Evolutionary conservation across 2,888 invertebrate species (phyloP), one percentile per base, ranked within the genome.

Genomic region (Notodromas monacha): DNA sequence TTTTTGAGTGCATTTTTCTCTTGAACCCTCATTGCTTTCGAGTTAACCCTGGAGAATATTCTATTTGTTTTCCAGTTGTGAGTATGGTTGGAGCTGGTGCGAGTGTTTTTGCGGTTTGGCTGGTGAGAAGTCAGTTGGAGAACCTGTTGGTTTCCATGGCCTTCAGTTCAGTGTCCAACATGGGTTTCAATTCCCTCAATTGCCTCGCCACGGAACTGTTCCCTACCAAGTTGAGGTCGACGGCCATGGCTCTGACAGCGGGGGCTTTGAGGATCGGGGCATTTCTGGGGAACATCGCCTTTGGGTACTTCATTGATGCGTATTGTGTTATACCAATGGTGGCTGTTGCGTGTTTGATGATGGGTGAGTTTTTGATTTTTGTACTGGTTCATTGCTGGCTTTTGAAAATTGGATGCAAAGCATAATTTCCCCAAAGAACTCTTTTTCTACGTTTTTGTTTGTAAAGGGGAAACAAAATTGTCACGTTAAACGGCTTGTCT

Each of bases 251-350:
- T 26, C 62, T 79, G 35, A 74, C 74, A 1, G 74, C 76, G 66
- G 74, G 74, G 26, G 68, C 77, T 13, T 76, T 74, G 14, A 62
- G 81, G 33, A 55, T 81, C 35, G 81, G 77, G 38, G 79, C 81
- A 39, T 79, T 81, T 44, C 61, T 67, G 38, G 74, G 73, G 32
- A 73, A 73, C 51, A 62, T 79, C 40, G 70, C 76, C 34, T 81
- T 84, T 42, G 81, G 81, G 15, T 63, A 68, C 36, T 55, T 84
- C 32, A 55, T 81, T 39, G 77, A 79, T 52, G 55, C 65, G 39
- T 72, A 73, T 51, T 84, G 81, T 54, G 74, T 76, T 21, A 69
- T 79, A 36, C 81, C 84, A 31, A 76, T 81, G 38, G 72, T 81
- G 50, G 69, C 79, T 39, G 76, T 81, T 30, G 76, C 79, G 38